phyloP scores from a whole-genome alignment of 2,888 invertebrate genomes.

The Diplolepis rosae region DNA sequence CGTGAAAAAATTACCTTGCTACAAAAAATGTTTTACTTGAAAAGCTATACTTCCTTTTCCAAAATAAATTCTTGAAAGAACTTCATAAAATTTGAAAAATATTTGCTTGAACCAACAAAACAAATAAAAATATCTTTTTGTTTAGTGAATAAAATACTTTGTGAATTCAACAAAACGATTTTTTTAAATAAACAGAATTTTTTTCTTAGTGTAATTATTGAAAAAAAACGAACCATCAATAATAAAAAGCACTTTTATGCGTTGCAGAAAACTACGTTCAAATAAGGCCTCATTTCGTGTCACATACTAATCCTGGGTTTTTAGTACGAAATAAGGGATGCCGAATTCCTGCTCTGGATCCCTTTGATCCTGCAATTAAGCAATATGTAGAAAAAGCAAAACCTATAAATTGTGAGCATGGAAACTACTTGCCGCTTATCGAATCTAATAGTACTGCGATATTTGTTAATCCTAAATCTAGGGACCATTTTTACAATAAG shows the following conservation, averaged over 20 bases:
- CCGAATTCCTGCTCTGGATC: conserved; percentile 79
- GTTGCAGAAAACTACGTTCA: conserved; percentile 49
- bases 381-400: conserved; percentile 75
- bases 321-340: conserved; percentile 81
- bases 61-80: too few species aligned
- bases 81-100: too few species aligned
- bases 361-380: conserved; percentile 78
- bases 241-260: conserved; percentile 2
- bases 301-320: conserved; percentile 65
- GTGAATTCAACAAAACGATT: too few species aligned
- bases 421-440: conserved; percentile 75
- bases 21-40: too few species aligned
- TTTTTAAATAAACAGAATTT: too few species aligned
- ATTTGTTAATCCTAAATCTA: conserved; percentile 75
- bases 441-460: conserved; percentile 78
- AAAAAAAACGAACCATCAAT: too few species aligned
- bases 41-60: too few species aligned
- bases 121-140: too few species aligned
- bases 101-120: too few species aligned
- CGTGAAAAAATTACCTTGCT: too few species aligned
- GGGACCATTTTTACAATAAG: conserved; percentile 75
- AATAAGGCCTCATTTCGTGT: conserved; percentile 2
- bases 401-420: conserved; percentile 76
- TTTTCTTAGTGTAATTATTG: too few species aligned
- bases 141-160: too few species aligned